Base-by-base conservation (phyloP, 2,113 vertebrate genomes). In the Reinhardtius hippoglossoides region DNA sequence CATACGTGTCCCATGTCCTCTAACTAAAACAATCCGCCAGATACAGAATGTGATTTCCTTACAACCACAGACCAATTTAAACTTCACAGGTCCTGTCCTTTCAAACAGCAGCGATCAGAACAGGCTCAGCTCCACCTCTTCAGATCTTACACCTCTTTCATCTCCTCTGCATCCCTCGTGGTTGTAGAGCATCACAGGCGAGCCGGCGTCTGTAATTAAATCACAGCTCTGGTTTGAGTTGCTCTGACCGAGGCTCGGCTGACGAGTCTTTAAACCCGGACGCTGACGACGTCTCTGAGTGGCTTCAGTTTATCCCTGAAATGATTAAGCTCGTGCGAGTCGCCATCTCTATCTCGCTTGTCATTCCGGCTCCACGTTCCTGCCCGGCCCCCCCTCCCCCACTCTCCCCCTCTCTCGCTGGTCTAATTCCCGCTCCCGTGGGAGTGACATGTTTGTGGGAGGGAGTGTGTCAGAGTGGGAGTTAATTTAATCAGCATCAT, bases 401-500 rank as follows among this genome's bases (percentile, higher is more conserved):
- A 16, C 40, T 13, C 23, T 42, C 66, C 37, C 63, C 27, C 40
- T 40, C 50, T 64, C 26, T 55, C 21, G 57, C 50, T 44, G 12
- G 26, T 42, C 58, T 42, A 20, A 72, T 84, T 87, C 65, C 61
- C 26, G 66, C 64, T 85, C 35, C 70, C 26, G 67, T 55, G 42
- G 70, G 77, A 81, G 68, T 80, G 80, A 85, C 76, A 81, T 64
- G 78, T 78, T 73, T 69, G 62, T 77, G 66, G 78, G 71, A 71
- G 71, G 54, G 67, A 48, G 37, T 59, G 76, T 82, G 60, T 75
- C 69, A 69, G 61, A 61, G 61, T 66, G 65, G 74, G 70, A 70
- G 50, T 71, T 64, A 68, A 86, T 88, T 80, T 81, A 87, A 90
- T 87, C 78, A 87, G 62, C 52, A 75, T 74, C 64, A 67, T 76